phyloP scores from a whole-genome alignment of 2,797 vertebrate species.

The Brachyalestes nurse region DNA sequence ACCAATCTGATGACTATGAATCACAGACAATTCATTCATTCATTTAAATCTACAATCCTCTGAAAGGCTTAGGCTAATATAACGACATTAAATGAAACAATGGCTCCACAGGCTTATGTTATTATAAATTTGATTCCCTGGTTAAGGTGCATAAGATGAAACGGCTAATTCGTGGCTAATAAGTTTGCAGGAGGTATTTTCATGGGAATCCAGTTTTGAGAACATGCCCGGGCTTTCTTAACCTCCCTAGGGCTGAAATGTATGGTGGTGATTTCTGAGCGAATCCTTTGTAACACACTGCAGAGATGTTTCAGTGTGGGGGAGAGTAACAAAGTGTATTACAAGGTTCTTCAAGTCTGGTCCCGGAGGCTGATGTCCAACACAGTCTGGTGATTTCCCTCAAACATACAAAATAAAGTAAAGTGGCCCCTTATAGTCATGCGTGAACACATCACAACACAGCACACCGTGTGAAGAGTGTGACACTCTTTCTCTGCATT shows the following conservation, averaged over 20 bases:
- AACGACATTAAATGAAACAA: conserved; percentile 17
- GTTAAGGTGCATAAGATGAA: conserved; percentile 8
- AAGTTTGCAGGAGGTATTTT: not conserved
- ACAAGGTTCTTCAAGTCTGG: no score
- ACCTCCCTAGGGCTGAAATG: not conserved
- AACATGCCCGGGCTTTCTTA: conserved; percentile 2
- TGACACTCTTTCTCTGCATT: no score
- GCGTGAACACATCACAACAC: no score
- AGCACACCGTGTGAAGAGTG: no score
- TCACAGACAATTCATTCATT: conserved; percentile 2
- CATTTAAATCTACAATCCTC: conserved; percentile 17
- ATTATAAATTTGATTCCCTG: not conserved
- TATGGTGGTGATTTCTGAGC: not conserved
- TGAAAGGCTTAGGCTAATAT: conserved; percentile 9
- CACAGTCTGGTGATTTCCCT: no score
- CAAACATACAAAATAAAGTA: no score
- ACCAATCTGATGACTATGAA: not conserved
- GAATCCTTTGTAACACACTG: not conserved
- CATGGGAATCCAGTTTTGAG: not conserved
- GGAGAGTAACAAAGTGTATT: not conserved
- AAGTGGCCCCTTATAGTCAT: no score
- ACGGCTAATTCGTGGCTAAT: not conserved
- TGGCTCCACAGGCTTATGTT: conserved; percentile 9
- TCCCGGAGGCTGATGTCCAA: no score
- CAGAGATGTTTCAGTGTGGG: not conserved